Percentiles rank a stretch among this genome's conserved stretches.
Conservation (phyloP, 2,113 vertebrate genomes). For the Pterophyllum scalare region DNA sequence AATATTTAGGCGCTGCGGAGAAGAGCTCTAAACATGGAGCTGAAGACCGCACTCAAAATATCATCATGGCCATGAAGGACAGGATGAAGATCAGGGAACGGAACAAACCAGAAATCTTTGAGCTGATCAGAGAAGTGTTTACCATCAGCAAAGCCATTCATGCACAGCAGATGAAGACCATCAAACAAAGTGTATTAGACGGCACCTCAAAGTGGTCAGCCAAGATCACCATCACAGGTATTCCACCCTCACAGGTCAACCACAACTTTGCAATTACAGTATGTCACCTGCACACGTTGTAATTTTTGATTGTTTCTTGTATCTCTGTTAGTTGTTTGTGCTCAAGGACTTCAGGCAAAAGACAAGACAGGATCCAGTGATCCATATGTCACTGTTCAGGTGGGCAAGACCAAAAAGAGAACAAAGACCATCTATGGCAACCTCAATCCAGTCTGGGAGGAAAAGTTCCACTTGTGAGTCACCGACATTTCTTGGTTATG, state of each 20-base stretch:
- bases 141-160: constrained; percentile 88
- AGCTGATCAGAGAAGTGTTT: constrained; percentile 95
- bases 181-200: constrained; percentile 98
- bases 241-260: background rate
- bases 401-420: constrained; percentile 98
- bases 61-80: constrained; percentile 99
- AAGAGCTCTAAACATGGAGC: constrained; percentile 98
- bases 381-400: constrained; percentile 96
- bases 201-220: constrained; percentile 99
- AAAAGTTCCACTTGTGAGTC: constrained; percentile 98
- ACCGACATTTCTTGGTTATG: background rate
- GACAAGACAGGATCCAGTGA: constrained; percentile 99
- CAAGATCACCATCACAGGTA: constrained; percentile 98
- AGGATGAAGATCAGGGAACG: constrained; percentile 98
- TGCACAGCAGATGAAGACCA: constrained; percentile 96
- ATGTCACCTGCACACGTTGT: background rate
- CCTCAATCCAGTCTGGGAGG: constrained; percentile 97
- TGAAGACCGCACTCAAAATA: constrained; percentile 96
- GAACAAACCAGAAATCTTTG: constrained; percentile 98
- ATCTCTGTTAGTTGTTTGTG: constrained; percentile 88
- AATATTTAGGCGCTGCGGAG: constrained; percentile 90
- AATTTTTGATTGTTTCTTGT: constrained; percentile 16
- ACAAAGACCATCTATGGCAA: constrained; percentile 99
- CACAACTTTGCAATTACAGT: background rate
- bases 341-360: constrained; percentile 97